Conservation (phyloP, 2,113 vertebrate genomes). For the pig (Sus scrofa) region T2T-Sscrofa CM000823.6:49977001-49977500, state of each 20-base stretch:
- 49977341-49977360: slow-evolving; percentile 62
- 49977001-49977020: slow-evolving; percentile 38
- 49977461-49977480: slow-evolving; percentile 74
- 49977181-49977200: neutral
- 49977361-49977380: slow-evolving; percentile 27
- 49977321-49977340: slow-evolving; percentile 25
- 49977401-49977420: slow-evolving; percentile 58
- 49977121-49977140: too few relatives aligned
- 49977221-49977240: slow-evolving; percentile 49
- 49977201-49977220: slow-evolving; percentile 3
- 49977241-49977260: neutral
- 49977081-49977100: too few relatives aligned
- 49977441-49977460: slow-evolving; percentile 69
- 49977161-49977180: too few relatives aligned
- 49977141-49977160: too few relatives aligned
- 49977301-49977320: neutral
- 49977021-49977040: slow-evolving; percentile 28
- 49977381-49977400: slow-evolving; percentile 61
- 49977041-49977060: neutral
- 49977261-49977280: neutral
- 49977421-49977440: neutral
- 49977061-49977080: too few relatives aligned
- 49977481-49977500: slow-evolving; percentile 76
- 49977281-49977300: neutral
- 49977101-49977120: too few relatives aligned